Conservation (phyloP, 2,888 invertebrate genomes). For the Habrosyne pyritoides region DNA sequence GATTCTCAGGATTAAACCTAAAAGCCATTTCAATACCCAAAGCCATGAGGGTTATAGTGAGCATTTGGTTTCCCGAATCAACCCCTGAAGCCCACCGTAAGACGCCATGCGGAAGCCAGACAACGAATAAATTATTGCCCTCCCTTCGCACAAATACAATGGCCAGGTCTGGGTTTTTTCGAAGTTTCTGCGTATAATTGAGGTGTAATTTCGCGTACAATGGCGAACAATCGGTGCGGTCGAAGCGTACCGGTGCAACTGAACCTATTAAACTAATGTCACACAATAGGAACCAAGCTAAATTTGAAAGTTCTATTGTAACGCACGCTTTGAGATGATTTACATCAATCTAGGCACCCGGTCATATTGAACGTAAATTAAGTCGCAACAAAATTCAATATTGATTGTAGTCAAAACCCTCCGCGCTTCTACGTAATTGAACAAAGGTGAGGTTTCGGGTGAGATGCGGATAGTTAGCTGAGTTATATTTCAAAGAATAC, state of each 20-base stretch:
- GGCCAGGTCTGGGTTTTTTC: constrained; percentile 55
- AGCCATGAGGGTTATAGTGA: constrained; percentile 17
- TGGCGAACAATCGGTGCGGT: constrained; percentile 52
- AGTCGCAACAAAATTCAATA: constrained; percentile 45
- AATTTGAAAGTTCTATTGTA: constrained; percentile 67
- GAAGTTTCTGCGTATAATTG: constrained; percentile 65
- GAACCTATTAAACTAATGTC: constrained; percentile 43
- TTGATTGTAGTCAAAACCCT: constrained; percentile 38
- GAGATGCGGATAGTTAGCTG: constrained; percentile 40
- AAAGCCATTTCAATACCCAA: not conserved
- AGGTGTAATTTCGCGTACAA: constrained; percentile 73
- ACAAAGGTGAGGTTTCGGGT: constrained; percentile 45
- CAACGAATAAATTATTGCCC: constrained; percentile 65
- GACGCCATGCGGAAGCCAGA: constrained; percentile 65
- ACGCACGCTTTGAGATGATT: constrained; percentile 58
- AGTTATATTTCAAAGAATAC: constrained; percentile 51
- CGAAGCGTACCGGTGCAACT: constrained; percentile 53
- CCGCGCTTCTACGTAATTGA: constrained; percentile 45
- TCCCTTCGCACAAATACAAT: constrained; percentile 62
- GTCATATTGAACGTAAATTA: constrained; percentile 51
- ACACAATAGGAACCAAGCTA: constrained; percentile 57
- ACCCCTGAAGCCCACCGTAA: constrained; percentile 49
- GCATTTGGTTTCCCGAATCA: constrained; percentile 46
- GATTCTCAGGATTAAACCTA: constrained; percentile 9
- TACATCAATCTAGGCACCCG: constrained; percentile 61